Base-by-base conservation (phyloP, 2,797 vertebrate genomes). In the Acipenser transmontanus region DNA sequence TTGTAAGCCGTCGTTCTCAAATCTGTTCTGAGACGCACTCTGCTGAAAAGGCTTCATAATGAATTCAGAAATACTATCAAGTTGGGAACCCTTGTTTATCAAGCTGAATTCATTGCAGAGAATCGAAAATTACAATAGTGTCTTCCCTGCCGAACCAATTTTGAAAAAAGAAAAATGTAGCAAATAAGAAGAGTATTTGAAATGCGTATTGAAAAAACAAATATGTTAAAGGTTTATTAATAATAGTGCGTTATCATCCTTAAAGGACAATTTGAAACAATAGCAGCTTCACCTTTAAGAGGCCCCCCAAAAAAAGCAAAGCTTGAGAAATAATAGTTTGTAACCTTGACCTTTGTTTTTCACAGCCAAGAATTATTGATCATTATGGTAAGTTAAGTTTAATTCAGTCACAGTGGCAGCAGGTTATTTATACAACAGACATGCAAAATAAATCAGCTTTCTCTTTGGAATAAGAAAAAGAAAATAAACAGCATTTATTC, bases 51-150 rank as follows among this genome's bases (percentile, higher is more conserved):
- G 83, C 85, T 78, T 86, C 87, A 88, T 91, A 88, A 91, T 92
- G 87, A 89, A 92, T 93, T 91, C 88, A 87, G 81, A 88, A 86
- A 85, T 82, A 85, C 89, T 90, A 90, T 93, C 92, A 90, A 88
- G 86, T 91, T 90, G 88, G 89, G 85, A 90, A 86, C 88, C 89
- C 88, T 88, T 85, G 86, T 91, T 93, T 91, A 91, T 87, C 84
- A 89, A 90, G 88, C 88, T 86, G 85, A 88, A 91, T 91, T 89
- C 88, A 87, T 81, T 83, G 84, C 85, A 86, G 87, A 82, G 88
- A 89, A 89, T 90, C 84, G 87, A 84, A 85, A 90, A 88, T 72
- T 77, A 83, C 90, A 91, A 91, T 82, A 85, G 86, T 91, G 91
- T 89, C 88, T 88, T 88, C 89, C 88, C 87, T 91, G 91, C 84